phyloP scores from a whole-genome alignment of 2,113 vertebrate genomes.

The Passer montanus region DNA sequence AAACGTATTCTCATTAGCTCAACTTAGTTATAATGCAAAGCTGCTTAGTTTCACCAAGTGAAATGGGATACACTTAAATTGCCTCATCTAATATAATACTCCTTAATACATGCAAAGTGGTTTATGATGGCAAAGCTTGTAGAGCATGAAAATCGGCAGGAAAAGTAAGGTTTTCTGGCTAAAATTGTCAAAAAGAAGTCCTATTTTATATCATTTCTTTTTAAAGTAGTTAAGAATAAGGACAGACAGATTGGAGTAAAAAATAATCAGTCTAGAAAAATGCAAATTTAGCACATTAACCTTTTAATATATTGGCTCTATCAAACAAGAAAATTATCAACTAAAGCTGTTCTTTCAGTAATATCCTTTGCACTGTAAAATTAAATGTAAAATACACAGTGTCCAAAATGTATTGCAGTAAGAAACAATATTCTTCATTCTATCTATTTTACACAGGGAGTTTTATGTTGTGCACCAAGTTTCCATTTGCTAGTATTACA shows the following conservation, averaged over 20 bases:
- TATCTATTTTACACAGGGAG: background rate
- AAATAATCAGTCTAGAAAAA: conserved; percentile 22
- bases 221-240: conserved; percentile 5
- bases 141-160: conserved; percentile 44
- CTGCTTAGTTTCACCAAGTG: conserved; percentile 55
- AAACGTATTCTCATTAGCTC: conserved; percentile 53
- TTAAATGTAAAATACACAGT: background rate
- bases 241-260: conserved; percentile 3
- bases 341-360: conserved; percentile 4
- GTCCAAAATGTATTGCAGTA: background rate
- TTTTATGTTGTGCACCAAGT: background rate
- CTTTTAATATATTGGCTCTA: conserved; percentile 25
- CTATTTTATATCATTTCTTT: background rate
- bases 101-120: conserved; percentile 67
- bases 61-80: conserved; percentile 65
- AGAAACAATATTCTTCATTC: background rate
- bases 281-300: background rate
- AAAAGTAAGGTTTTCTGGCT: conserved; percentile 42
- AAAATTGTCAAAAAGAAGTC: conserved; percentile 40
- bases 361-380: background rate
- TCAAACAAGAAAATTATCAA: conserved; percentile 21
- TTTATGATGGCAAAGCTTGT: conserved; percentile 64
- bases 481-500: background rate
- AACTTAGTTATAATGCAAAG: conserved; percentile 65
- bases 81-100: conserved; percentile 56